These are phyloP conservation scores for Bombus terrestris DNA, from an alignment of 1,140 invertebrate genomes.

Conservation along the genomic window DNA sequence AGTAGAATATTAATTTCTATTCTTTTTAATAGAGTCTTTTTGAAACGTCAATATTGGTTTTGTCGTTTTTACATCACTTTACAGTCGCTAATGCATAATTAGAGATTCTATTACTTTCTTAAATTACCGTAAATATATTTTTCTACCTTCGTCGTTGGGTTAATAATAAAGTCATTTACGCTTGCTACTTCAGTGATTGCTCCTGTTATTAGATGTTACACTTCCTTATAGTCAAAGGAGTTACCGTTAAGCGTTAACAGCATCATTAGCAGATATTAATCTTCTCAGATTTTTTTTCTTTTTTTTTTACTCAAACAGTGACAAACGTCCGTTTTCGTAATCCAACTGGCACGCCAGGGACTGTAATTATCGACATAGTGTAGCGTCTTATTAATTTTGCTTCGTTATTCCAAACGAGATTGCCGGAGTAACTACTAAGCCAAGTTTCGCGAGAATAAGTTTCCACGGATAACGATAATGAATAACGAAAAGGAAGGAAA, in stretches of 20 bases:
- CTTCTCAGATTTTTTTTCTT: too few relatives aligned
- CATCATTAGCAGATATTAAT: not conserved
- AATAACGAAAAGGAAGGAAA: constrained; percentile 37
- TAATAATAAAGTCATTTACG: not conserved
- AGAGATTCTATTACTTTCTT: too few relatives aligned
- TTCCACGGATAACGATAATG: constrained; percentile 34
- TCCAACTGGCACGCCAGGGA: not conserved
- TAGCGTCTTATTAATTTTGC: constrained; percentile 25
- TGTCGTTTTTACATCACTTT: not conserved
- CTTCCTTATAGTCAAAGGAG: not conserved
- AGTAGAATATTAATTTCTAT: too few relatives aligned
- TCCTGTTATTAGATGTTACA: not conserved
- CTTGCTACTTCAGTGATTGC: not conserved
- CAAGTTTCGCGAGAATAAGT: constrained; percentile 32
- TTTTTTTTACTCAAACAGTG: not conserved
- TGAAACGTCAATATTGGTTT: too few relatives aligned
- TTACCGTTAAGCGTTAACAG: not conserved
- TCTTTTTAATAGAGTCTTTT: too few relatives aligned
- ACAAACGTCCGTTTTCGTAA: not conserved
- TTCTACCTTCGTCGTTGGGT: not conserved
- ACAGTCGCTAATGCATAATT: not conserved
- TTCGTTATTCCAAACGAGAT: constrained; percentile 8
- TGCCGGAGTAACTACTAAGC: constrained; percentile 15
- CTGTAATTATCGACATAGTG: not conserved
- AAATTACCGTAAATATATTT: not conserved